phyloP scores from a whole-genome alignment of 2,113 vertebrate species.

The Oreochromis spilurus region DNA sequence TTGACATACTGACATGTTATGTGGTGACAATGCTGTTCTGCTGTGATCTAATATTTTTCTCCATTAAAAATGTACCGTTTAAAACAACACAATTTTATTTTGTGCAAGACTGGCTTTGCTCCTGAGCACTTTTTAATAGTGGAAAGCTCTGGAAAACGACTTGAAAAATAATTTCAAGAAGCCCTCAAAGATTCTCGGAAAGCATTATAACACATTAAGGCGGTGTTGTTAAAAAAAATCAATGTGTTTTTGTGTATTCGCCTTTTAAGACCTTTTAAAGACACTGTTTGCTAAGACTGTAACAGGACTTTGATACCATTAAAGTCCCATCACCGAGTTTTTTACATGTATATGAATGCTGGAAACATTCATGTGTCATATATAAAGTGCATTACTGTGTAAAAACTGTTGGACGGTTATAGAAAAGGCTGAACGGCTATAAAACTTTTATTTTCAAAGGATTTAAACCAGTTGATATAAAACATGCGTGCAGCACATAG shows the following conservation, averaged over 20 bases:
- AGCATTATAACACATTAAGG: background rate
- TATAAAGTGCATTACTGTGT: background rate
- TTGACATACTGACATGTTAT: background rate
- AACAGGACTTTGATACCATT: slow-evolving; percentile 33
- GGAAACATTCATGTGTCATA: background rate
- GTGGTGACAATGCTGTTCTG: background rate
- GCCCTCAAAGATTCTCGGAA: background rate
- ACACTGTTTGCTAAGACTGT: background rate
- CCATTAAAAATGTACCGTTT: background rate
- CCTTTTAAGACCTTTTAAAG: background rate
- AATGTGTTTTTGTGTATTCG: background rate
- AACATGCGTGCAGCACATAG: background rate
- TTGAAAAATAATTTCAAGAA: background rate
- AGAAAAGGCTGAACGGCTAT: background rate
- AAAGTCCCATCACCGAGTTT: background rate
- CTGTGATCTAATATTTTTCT: background rate
- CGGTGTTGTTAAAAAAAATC: background rate
- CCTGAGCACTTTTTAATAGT: background rate
- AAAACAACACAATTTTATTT: fast-evolving
- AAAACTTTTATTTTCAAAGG: background rate
- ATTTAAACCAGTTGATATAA: background rate
- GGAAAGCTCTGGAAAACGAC: background rate
- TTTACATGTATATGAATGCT: background rate
- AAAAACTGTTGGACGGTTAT: background rate
- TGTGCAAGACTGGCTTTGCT: fast-evolving